These are phyloP conservation scores for Phainopepla nitens DNA, from an alignment of 2,113 vertebrate genomes.

Conservation along the genomic window DNA sequence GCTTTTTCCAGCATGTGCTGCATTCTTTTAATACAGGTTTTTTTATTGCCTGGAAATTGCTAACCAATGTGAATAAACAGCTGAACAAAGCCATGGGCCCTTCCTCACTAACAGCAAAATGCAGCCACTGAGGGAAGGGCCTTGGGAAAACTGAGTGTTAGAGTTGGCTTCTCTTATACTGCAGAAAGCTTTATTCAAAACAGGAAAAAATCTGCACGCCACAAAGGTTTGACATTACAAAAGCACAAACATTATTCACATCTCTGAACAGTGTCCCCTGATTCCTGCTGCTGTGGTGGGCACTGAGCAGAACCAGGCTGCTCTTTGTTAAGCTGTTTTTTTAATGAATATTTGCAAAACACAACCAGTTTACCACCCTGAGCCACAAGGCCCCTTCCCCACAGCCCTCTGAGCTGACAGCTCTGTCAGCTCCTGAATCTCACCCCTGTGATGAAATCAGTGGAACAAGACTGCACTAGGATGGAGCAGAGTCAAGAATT, in stretches of 20 bases:
- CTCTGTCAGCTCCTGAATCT: not conserved
- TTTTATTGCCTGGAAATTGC: slow-evolving; percentile 43
- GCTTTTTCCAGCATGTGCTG: slow-evolving; percentile 27
- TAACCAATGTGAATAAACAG: not conserved
- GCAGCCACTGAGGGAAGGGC: not conserved
- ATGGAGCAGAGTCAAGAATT: not conserved
- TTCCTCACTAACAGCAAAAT: not conserved
- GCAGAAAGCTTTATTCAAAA: not conserved
- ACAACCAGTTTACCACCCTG: not conserved
- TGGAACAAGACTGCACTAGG: not conserved
- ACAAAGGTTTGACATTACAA: not conserved
- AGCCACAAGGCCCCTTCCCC: not conserved
- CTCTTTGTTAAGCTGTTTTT: not conserved
- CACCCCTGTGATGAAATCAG: not conserved
- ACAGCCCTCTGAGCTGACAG: not conserved
- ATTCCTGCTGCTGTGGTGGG: not conserved
- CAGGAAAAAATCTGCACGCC: not conserved
- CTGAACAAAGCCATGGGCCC: slow-evolving; percentile 15
- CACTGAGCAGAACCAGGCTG: not conserved
- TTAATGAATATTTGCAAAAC: not conserved
- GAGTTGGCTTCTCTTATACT: not conserved
- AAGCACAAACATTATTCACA: not conserved
- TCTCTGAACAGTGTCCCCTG: not conserved
- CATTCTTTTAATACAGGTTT: slow-evolving; percentile 21
- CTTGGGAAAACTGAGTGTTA: not conserved